Conservation (phyloP, 2,888 invertebrate species). For the Papilio elwesi region DNA sequence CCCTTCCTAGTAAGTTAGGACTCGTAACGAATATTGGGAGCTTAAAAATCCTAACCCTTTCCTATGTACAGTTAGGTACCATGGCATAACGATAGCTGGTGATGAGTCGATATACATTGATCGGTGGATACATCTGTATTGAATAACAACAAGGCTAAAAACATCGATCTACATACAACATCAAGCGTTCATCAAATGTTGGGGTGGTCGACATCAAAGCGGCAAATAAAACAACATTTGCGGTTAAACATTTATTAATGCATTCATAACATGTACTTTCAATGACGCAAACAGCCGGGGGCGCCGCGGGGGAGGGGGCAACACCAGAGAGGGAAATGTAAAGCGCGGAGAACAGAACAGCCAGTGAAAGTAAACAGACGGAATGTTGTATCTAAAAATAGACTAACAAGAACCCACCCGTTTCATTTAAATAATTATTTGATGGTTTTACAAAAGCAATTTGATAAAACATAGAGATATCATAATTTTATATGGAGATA, state of each 20-base stretch:
- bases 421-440: not conserved
- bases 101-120: slow-evolving; percentile 43
- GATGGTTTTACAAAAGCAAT: not conserved
- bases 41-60: not conserved
- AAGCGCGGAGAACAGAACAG: slow-evolving; percentile 63
- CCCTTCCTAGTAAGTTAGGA: not conserved
- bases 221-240: slow-evolving; percentile 78
- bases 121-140: slow-evolving; percentile 38
- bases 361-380: slow-evolving; percentile 59
- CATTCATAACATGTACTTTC: slow-evolving; percentile 55
- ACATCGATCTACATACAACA: slow-evolving; percentile 45
- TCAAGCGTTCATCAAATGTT: slow-evolving; percentile 41
- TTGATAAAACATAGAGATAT: not conserved
- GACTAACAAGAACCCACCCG: slow-evolving; percentile 54
- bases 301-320: slow-evolving; percentile 59
- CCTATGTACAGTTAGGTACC: slow-evolving; percentile 4
- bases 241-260: slow-evolving; percentile 77
- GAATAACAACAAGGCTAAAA: slow-evolving; percentile 35
- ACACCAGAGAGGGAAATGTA: slow-evolving; percentile 57
- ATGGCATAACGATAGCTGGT: slow-evolving; percentile 6
- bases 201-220: slow-evolving; percentile 58
- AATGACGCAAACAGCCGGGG: slow-evolving; percentile 61
- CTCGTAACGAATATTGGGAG: not conserved
- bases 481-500: not conserved
- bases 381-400: slow-evolving; percentile 50